Evolutionary conservation across 2,888 invertebrate species (phyloP), one percentile per base, ranked within the genome.

Genomic region (Lissocephala sabroskyi): DNA sequence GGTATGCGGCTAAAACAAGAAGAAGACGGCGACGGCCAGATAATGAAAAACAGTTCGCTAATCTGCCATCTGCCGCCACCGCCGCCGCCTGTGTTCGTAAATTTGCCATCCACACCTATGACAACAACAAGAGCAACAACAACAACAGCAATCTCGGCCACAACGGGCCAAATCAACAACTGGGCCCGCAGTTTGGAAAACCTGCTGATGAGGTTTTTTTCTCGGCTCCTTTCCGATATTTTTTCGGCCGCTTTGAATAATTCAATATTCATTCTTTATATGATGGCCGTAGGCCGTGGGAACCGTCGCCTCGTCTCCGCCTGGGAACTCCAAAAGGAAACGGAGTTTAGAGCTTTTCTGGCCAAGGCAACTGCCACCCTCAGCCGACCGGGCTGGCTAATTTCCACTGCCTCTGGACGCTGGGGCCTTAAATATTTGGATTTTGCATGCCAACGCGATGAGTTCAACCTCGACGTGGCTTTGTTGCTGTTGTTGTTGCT

Each of bases 371-470:
- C 7, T 23, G 3, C 7, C 23, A 23, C 23, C 23, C 7, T 7
- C 23, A 23, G 23, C 23, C 23, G 23, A 23, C 23, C n/a, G n/a
- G n/a, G n/a, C n/a, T n/a, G n/a, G n/a, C n/a, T n/a, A n/a, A n/a
- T n/a, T n/a, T 13, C 30, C 30, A 32, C 30, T n/a, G 30, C 30
- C 30, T 16, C 35, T 35, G 23, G 16, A 35, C 7, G 35, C 49
- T 65, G 56, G 70, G 50, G 57, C 56, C 63, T 63, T 66, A 71
- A 75, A 71, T 71, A 73, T 73, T 73, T 73, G 54, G 39, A 48
- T 78, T 73, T 78, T 78, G 71, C 66, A 63, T 78, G 71, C 71
- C 71, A 62, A 52, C 44, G 55, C 73, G 67, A 66, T 73, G 71
- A 73, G 76, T 71, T 71, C 76, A 71, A 64, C 33, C 30, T 42